Conservation (phyloP, 2,113 vertebrate genomes). For the Actenoides hombroni region DNA sequence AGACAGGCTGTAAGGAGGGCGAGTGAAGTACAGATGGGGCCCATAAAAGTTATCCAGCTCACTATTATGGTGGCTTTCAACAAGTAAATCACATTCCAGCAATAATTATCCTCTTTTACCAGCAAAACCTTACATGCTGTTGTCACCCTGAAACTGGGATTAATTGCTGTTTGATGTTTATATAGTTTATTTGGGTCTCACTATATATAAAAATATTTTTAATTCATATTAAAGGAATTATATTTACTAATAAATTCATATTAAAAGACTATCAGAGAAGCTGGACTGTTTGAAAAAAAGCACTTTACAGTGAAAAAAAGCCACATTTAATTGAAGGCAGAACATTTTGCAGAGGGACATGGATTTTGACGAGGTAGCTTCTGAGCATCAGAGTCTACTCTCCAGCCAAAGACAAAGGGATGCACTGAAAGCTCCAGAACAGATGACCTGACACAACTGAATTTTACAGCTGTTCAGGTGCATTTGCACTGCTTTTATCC, state of each 20-base stretch:
- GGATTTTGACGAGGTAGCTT: background rate
- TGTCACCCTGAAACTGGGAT: background rate
- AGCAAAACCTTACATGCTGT: background rate
- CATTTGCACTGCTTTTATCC: background rate
- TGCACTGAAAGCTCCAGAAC: background rate
- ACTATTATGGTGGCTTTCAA: background rate
- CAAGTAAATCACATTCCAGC: background rate
- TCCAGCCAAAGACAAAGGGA: slow-evolving; percentile 2
- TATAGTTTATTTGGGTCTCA: background rate
- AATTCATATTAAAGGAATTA: background rate
- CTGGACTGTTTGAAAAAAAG: background rate
- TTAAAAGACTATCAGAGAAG: background rate
- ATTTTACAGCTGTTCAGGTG: background rate
- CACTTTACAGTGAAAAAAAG: background rate
- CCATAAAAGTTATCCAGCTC: background rate
- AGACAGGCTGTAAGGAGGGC: background rate
- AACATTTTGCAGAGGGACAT: background rate
- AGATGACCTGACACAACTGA: background rate
- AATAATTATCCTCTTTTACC: background rate
- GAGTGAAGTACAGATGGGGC: background rate
- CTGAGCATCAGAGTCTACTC: background rate
- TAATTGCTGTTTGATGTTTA: background rate
- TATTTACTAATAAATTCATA: background rate
- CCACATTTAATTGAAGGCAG: background rate
- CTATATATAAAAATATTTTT: background rate